Evolutionary conservation across 2,888 invertebrate species (phyloP).

Genomic region (Agriotes lineatus): DNA sequence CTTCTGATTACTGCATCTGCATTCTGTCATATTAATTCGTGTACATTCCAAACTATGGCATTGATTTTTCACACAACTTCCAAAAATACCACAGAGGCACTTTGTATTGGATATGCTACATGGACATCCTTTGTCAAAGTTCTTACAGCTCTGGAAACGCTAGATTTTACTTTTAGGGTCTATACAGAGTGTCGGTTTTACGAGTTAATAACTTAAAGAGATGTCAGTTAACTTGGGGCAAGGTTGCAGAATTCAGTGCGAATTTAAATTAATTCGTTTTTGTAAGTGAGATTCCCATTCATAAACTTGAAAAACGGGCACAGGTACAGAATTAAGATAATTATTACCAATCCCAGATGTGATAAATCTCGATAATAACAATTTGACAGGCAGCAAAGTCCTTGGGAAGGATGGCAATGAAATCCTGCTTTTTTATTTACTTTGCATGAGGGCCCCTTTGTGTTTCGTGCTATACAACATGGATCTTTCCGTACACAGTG

Average conservation of each 20-base stretch:
- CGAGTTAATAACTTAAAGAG: too few species aligned
- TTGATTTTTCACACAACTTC: conserved; percentile 65
- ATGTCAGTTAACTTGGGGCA: too few species aligned
- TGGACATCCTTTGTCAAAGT: conserved; percentile 61
- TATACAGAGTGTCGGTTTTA: too few species aligned
- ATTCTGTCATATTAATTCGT: conserved; percentile 65
- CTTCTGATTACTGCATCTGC: conserved; percentile 59
- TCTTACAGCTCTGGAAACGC: conserved; percentile 64
- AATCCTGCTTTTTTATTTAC: conserved; percentile 64
- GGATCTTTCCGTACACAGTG: conserved; percentile 67
- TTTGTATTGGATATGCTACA: conserved; percentile 55
- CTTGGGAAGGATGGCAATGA: conserved; percentile 70
- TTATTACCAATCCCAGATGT: conserved; percentile 57
- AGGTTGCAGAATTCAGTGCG: too few species aligned
- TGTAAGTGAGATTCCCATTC: too few species aligned
- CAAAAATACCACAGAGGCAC: conserved; percentile 67
- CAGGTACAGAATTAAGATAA: too few species aligned
- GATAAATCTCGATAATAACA: conserved; percentile 65
- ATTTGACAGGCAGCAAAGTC: conserved; percentile 66
- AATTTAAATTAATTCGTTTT: too few species aligned
- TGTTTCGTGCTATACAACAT: conserved; percentile 69
- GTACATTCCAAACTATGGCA: conserved; percentile 70
- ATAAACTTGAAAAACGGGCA: too few species aligned
- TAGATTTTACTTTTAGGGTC: not conserved
- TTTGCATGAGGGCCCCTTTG: conserved; percentile 67